A percentile compares a stretch with the other conserved stretches of the same genome.
These are phyloP conservation scores for Trogon melanurus DNA, from an alignment of 2,113 vertebrate species.

Conservation along the genomic window DNA sequence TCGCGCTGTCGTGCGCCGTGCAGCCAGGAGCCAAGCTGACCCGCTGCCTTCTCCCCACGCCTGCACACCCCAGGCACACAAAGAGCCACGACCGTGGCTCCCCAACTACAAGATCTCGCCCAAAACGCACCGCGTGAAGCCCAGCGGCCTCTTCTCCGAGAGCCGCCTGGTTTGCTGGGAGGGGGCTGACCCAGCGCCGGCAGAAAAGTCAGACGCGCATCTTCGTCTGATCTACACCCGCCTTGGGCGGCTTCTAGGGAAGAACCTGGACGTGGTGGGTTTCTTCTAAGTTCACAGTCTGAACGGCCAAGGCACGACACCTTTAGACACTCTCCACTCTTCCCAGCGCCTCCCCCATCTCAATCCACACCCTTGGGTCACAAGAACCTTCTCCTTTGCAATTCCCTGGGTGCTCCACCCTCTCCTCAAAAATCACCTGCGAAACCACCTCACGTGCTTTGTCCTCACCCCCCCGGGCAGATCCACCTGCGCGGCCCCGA, in stretches of 20 bases:
- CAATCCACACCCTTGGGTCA: not conserved
- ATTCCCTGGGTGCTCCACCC: not conserved
- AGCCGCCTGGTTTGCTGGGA: not conserved
- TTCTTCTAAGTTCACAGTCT: not conserved
- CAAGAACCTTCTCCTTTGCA: not conserved
- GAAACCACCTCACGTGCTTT: not conserved
- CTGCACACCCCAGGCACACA: not conserved
- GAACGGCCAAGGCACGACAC: rapidly evolving
- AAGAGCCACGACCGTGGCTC: not conserved
- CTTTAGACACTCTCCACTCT: not conserved
- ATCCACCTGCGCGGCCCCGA: rapidly evolving
- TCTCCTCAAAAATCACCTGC: not conserved
- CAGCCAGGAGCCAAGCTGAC: not conserved
- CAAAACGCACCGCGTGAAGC: not conserved
- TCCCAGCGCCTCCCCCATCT: not conserved
- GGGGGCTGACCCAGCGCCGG: rapidly evolving
- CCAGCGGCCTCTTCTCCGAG: not conserved
- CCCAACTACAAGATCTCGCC: not conserved
- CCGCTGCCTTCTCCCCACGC: not conserved
- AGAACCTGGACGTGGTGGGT: not conserved
- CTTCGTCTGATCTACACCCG: not conserved
- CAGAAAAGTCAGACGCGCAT: rapidly evolving
- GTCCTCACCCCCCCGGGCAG: not conserved
- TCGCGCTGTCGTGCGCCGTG: rapidly evolving
- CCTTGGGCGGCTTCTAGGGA: not conserved